These are phyloP conservation scores for Scolopax mira DNA, from an alignment of 2,113 vertebrate species.

Conservation along the genomic window DNA sequence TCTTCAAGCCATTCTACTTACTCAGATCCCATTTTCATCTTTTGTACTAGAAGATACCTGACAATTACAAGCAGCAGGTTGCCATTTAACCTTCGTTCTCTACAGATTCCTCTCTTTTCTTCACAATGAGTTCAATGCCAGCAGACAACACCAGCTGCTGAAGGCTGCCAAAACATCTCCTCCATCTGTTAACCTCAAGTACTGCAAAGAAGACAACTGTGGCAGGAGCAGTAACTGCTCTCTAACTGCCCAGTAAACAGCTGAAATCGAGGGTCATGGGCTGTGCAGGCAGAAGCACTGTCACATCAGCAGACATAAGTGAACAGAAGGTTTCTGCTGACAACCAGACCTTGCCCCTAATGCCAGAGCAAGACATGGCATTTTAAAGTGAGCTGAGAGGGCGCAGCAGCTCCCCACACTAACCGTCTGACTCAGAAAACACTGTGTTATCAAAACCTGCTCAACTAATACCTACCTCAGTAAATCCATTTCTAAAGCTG, in stretches of 20 bases:
- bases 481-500: not conserved
- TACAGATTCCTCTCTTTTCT: not conserved
- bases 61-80: not conserved
- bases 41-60: not conserved
- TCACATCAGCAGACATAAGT: not conserved
- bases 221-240: not conserved
- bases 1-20: not conserved
- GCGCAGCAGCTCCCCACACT: not conserved
- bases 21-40: not conserved
- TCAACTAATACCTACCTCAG: not conserved
- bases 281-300: not conserved
- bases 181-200: not conserved
- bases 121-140: not conserved
- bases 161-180: not conserved
- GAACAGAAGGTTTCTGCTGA: not conserved
- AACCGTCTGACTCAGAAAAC: not conserved
- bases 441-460: not conserved
- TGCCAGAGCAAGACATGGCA: not conserved
- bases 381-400: not conserved
- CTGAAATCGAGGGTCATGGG: not conserved
- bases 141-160: not conserved
- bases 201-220: not conserved
- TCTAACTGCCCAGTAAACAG: not conserved
- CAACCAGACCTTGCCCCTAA: not conserved
- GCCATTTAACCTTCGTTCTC: not conserved